phyloP scores from a whole-genome alignment of 2,888 invertebrate species.

The Aelia acuminata region DNA sequence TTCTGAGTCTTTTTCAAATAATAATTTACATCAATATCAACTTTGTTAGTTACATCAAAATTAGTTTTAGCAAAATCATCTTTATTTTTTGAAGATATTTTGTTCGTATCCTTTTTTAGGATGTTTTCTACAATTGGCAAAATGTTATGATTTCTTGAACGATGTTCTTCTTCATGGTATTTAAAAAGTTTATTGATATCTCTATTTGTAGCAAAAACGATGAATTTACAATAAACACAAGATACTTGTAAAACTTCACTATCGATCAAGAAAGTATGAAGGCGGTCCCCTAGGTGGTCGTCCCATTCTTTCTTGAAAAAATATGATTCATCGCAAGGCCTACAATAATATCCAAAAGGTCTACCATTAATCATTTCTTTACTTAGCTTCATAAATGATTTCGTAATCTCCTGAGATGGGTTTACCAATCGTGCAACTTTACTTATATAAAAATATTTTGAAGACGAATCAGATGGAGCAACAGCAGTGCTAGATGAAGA shows the following conservation, averaged over 20 bases:
- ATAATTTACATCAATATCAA: neutral
- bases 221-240: neutral
- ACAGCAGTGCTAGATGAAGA: neutral
- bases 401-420: neutral
- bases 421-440: neutral
- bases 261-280: neutral
- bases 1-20: neutral
- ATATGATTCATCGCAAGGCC: neutral
- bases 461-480: neutral
- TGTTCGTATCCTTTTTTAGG: neutral
- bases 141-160: neutral
- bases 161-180: neutral
- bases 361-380: conserved; percentile 44
- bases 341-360: conserved; percentile 11
- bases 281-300: neutral
- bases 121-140: neutral
- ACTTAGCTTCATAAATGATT: neutral
- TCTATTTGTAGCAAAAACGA: neutral
- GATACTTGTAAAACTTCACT: neutral
- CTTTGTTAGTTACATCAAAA: neutral
- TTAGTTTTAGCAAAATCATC: neutral
- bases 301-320: neutral
- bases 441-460: neutral
- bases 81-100: neutral
- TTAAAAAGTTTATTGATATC: conserved; percentile 15